phyloP scores from a whole-genome alignment of 2,888 invertebrate genomes.

The Icerya purchasi region DNA sequence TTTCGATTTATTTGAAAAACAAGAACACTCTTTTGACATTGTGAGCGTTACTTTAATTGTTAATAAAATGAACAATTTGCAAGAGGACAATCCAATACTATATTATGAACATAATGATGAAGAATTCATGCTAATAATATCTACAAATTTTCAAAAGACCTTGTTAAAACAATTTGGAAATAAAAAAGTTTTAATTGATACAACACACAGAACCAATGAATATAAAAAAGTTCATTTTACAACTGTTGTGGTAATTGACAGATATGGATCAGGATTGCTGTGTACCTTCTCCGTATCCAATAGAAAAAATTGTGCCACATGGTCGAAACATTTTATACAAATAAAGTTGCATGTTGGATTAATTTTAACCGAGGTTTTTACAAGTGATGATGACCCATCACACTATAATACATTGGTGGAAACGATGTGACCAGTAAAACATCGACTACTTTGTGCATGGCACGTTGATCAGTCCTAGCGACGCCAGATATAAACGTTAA shows the following conservation, averaged over 20 bases:
- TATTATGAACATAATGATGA: conserved; percentile 13
- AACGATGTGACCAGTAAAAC: conserved; percentile 15
- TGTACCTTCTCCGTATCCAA: conserved; percentile 18
- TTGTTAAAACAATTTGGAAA: conserved; percentile 14
- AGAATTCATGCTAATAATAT: conserved; percentile 19
- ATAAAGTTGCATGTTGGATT: conserved; percentile 12
- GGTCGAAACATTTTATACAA: conserved; percentile 14
- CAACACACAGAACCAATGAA: conserved; percentile 19
- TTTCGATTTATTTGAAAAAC: conserved; percentile 6
- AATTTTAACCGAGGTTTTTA: conserved; percentile 17
- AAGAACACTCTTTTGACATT: conserved; percentile 4
- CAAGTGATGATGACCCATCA: conserved; percentile 19
- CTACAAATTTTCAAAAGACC: conserved; percentile 17
- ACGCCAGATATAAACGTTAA: neutral
- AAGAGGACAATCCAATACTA: neutral
- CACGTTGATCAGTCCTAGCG: conserved; percentile 19
- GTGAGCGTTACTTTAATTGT: conserved; percentile 8
- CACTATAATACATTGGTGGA: conserved; percentile 19
- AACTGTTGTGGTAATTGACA: conserved; percentile 15
- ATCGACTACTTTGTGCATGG: conserved; percentile 19
- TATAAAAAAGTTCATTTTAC: conserved; percentile 15
- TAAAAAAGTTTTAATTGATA: conserved; percentile 20
- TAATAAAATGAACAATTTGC: conserved; percentile 2
- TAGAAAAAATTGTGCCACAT: conserved; percentile 12
- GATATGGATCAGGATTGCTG: conserved; percentile 17